Evolutionary conservation across 64 coral and sea anemone species (phyloP).

Genomic region (Stylophora pistillata): DNA sequence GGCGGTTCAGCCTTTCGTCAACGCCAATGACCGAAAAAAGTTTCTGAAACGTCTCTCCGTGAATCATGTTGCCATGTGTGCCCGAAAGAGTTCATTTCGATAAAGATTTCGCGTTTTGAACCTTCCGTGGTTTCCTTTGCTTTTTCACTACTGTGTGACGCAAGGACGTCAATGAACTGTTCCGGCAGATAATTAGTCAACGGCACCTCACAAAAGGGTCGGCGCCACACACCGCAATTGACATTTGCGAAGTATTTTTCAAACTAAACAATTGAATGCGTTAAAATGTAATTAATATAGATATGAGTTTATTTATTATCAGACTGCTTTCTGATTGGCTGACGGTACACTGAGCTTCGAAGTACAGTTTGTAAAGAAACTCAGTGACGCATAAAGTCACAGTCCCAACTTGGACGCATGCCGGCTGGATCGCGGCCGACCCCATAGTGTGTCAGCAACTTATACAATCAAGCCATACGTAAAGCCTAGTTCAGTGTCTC

Average conservation of each 20-base stretch:
- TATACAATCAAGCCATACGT: constrained; percentile 61
- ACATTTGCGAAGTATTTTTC: constrained; percentile 95
- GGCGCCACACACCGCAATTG: constrained; percentile 82
- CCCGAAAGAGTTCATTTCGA: not conserved
- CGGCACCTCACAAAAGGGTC: constrained; percentile 58
- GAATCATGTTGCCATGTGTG: not conserved
- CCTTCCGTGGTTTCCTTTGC: not conserved
- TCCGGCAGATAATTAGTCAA: constrained; percentile 73
- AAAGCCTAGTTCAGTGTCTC: constrained; percentile 7
- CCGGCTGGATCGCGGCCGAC: constrained; percentile 39
- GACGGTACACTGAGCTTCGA: constrained; percentile 73
- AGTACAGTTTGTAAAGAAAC: constrained; percentile 91
- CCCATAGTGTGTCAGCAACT: not conserved
- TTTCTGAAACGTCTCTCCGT: not conserved
- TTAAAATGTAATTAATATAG: constrained; percentile 99
- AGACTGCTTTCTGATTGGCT: constrained; percentile 84
- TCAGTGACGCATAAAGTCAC: constrained; percentile 89
- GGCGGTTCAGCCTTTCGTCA: not conserved
- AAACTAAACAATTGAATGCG: constrained; percentile 97
- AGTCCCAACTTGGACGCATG: constrained; percentile 52
- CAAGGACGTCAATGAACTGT: constrained; percentile 68
- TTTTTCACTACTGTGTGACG: constrained; percentile 13
- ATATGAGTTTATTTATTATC: constrained; percentile 99
- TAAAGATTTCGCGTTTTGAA: not conserved
- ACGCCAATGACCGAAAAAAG: not conserved